Evolutionary conservation across 2,888 invertebrate genomes (phyloP), one percentile per base, ranked within the genome.

Genomic region (Ennomos erosarius): DNA sequence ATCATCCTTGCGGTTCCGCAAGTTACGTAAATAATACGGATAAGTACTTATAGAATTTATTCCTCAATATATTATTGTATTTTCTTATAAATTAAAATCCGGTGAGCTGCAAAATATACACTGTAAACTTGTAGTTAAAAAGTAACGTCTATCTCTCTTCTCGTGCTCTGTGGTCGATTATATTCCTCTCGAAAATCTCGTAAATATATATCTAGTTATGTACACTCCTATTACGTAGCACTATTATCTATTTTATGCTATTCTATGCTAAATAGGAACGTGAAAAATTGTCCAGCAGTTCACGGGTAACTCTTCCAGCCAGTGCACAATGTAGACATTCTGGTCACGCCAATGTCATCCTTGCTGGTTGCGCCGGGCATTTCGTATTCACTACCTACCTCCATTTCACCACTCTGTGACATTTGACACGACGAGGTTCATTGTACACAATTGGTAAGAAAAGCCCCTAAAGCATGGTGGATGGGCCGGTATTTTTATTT

Each of bases 341-440:
- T 44, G 71, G 76, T 80, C 87, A 86, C 84, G 85, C 75, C 84
- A 84, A 82, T 84, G 82, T 79, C 86, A 80, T 72, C 75, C 75
- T 78, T 75, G 73, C n/a, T n/a, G 62, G 59, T 66, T 64, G 68
- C 63, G 64, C 69, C 42, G 44, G 55, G 59, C 75, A 77, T 79
- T 83, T 79, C 61, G 82, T 78, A 86, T 85, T 78, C 85, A 79
- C 70, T 69, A 66, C 73, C 67, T 66, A 67, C 68, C 62, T 58
- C 67, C 75, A 81, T 84, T 84, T 83, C 84, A 79, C 79, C 79
- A 79, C 65, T 45, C 63, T 71, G 70, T 77, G 79, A 76, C 79
- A 73, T 77, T 77, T 79, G 82, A 84, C 81, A 75, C 68, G 62
- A 70, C 75, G 76, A 78, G 76, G 74, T 76, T 77, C 72, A 73